Evolutionary conservation across 2,113 vertebrate genomes (phyloP), one percentile per base, ranked within the genome.

Genomic region (Cardinalis cardinalis): DNA sequence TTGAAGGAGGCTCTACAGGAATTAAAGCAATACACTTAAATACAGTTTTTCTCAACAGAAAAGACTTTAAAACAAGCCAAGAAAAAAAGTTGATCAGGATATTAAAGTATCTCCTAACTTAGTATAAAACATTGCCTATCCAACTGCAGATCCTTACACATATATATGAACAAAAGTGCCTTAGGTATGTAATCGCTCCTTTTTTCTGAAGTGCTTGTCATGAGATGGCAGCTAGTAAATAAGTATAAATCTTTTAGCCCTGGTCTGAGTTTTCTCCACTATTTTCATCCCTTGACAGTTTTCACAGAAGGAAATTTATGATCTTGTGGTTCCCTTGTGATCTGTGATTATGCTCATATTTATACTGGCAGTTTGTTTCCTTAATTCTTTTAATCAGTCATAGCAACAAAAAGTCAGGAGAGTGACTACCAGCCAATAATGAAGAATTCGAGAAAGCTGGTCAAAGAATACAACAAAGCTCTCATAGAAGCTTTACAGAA

Each of bases 361-460:
- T 96, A 55, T 89, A 90, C 63, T 96, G 46, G 63, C 41, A 70
- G 13, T 88, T 80, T 55, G 29, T 88, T 93, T 91, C 98, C 96
- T 98, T 97, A 97, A 98, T 97, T 93, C 41, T 58, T 82, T 32
- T 92, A 79, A 96, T 95, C 96, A 99, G 99, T 99, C 96, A 99
- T 99, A 84, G 98, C 98, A 84, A 98, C 98, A 15, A 99, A 99
- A 96, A 98, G 97, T 87, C 98, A 98, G 90, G 99, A 99, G 92
- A 99, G 98, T 82, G 98, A 99, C 97, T 99, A 98, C 82, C 97
- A 90, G 53, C 96, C 98, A 7, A 83, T 99, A 34, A 97, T 98
- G 97, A 98, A 98, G 92, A 98, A 96, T 2, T 98, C 98, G 66
- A 97, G 80, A 88, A 98, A 98, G 56, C 98, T 98, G 89, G 97